Evolutionary conservation across 1,140 invertebrate genomes (phyloP), one percentile per base, ranked within the genome.

Genomic region (Camponotus floridanus): DNA sequence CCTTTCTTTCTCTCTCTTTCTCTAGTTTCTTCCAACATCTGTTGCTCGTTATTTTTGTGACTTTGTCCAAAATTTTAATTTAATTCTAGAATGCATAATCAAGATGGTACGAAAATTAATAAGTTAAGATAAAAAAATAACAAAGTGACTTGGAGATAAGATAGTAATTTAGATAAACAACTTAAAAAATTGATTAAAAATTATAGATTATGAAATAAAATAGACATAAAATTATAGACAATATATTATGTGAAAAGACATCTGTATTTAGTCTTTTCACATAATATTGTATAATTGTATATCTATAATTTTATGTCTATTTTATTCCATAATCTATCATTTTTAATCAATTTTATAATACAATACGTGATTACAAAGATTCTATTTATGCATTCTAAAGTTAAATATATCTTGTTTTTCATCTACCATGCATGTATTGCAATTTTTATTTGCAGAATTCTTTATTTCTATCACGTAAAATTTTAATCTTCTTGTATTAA

Each of bases 1-100:
- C 61, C 67, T 67, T 48, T 67, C 36, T 51, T 39, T 76, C 45
- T 84, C n/a, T 73, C 55, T 62, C 9, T 55, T 62, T 45, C n/a
- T 33, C 48, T 21, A 21, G 18, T 64, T 62, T 86, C 76, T 80
- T 83, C 64, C 42, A 76, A 9, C 55, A 70, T 70, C 48, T 79
- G 61, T 8, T 45, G n/a, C 15, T 71, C 57, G 21, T 61, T 64
- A 18, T 76, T 33, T 48, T 31, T 21, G 31, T 48, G 59, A 67
- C 59, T 79, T 83, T 8, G 55, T 26, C 18, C 79, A 51, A 59
- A 26, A 33, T 31, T 83, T 71, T 36, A 59, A 81, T 81, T 81
- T 36, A 33, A 45, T 18, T 26, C 6, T 21, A 68, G 31, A 13
- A 68, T 13, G 62, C 42, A 48, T 21, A 78, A 78, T n/a, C 42